Evolutionary conservation across 2,888 invertebrate species (phyloP), one percentile per base, ranked within the genome.

Genomic region (Pseudoips prasinana): DNA sequence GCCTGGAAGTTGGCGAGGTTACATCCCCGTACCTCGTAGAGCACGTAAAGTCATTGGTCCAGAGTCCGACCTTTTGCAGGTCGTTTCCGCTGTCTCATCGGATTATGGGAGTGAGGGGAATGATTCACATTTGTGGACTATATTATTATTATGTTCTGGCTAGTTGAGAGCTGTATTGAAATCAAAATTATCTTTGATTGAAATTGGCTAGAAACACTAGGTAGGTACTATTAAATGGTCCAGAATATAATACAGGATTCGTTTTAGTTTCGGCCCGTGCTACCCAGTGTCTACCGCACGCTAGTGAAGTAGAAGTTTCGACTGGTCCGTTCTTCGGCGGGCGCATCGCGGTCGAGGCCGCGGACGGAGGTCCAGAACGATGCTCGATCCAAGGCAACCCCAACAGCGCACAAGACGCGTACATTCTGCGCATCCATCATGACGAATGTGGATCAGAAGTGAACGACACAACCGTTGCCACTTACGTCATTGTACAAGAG

Each of bases 311-410:
- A 29, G 94, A 94, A 73, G 94, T 95, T 3, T 92, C 94, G 7
- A 95, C 95, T 0, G 95, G 95, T 0, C 95, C 95, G 0, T 92
- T 91, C 66, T 95, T 95, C 69, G 94, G 92, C 0, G 95, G 95
- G 1, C 90, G 94, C 40, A 94, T 95, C 40, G 93, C 93, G 0
- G 93, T 93, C 1, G 94, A 94, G 68, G 92, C 94, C 0, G 90
- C 91, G 0, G 93, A 93, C 64, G 93, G 93, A 0, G 93, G 93
- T 1, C 83, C 88, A 1, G 92, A 92, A 57, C 89, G 92, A 20
- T 95, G 95, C 64, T 92, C 93, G 7, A 84, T 95, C 25, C 93
- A 94, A 57, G 95, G 95, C 10, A 92, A 95, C 66, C 91, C 93
- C 1, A 90, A 91, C 55, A 94, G 94, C 71, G 89, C 92, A 0